These are phyloP conservation scores for Falco columbarius DNA, from an alignment of 2,797 vertebrate species.

Conservation along the genomic window DNA sequence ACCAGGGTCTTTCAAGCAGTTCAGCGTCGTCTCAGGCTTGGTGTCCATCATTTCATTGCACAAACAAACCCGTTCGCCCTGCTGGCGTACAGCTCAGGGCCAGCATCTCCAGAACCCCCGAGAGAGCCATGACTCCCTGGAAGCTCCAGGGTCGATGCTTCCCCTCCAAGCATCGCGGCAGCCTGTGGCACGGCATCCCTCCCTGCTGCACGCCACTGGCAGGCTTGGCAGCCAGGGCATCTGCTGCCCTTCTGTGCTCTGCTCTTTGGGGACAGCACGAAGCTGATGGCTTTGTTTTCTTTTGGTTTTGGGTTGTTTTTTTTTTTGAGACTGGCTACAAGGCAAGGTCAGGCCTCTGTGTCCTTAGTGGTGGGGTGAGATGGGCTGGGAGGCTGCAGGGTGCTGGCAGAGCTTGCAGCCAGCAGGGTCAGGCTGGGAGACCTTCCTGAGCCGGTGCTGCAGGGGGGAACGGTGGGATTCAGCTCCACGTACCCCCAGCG, in stretches of 20 bases:
- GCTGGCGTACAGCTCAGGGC: neutral
- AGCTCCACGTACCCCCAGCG: neutral
- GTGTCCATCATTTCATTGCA: neutral
- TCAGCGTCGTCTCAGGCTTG: neutral
- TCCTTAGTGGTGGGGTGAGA: neutral
- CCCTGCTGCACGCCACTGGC: neutral
- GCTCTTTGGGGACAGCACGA: neutral
- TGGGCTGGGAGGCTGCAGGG: neutral
- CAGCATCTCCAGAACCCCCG: neutral
- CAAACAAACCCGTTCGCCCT: accelerated
- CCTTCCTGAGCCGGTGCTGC: neutral
- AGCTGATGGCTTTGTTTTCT: too few relatives aligned
- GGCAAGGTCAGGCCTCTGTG: neutral
- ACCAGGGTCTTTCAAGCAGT: neutral
- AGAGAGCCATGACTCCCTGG: accelerated
- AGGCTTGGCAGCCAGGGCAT: neutral
- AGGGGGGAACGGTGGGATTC: neutral
- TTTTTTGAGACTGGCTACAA: neutral
- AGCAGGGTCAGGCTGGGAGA: neutral
- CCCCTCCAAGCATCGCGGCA: neutral
- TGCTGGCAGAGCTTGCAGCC: neutral
- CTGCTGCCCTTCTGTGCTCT: neutral
- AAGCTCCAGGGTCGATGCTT: accelerated
- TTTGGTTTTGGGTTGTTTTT: too few relatives aligned
- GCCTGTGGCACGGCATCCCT: neutral